A percentile compares a stretch with the other conserved stretches of the same genome.
Evolutionary conservation across 2,797 vertebrate genomes (phyloP).

Genomic region (Manis pentadactyla): DNA sequence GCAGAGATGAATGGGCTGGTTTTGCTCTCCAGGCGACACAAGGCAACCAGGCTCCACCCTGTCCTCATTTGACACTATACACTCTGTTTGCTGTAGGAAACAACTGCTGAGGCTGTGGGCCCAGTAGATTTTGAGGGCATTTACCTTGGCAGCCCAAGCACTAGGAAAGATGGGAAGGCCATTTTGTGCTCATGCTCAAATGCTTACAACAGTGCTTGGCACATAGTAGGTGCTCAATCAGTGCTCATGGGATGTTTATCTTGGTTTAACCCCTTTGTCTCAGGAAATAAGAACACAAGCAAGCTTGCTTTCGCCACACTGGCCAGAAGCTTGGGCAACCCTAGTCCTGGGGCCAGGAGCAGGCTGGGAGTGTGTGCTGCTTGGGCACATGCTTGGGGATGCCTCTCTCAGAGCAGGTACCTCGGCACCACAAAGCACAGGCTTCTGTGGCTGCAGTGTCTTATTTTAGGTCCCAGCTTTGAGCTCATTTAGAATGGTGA

Average conservation of each 20-base stretch:
- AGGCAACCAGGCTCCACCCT: no score
- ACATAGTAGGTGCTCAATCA: not conserved
- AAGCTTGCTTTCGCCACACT: not conserved
- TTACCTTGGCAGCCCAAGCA: not conserved
- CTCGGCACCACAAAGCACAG: not conserved
- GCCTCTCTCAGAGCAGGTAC: not conserved
- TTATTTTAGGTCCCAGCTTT: not conserved
- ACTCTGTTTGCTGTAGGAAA: not conserved
- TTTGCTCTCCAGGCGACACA: no score
- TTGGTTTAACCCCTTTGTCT: not conserved
- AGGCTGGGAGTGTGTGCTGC: not conserved
- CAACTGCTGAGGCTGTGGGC: not conserved
- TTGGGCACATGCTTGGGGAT: fast-evolving
- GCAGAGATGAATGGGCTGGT: not conserved
- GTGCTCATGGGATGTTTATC: not conserved
- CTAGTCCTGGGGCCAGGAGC: fast-evolving
- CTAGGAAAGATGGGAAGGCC: not conserved
- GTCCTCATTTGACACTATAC: not conserved
- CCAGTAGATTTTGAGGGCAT: not conserved
- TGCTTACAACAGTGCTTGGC: not conserved
- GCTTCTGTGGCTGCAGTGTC: not conserved
- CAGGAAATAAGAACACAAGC: not conserved
- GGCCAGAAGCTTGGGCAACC: not conserved
- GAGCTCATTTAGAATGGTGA: conserved; percentile 37
- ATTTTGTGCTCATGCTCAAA: not conserved